Conservation (phyloP, 30 jellyfish, hydroid and myxozoan genomes). For the Turritopsis dohrnii region DNA sequence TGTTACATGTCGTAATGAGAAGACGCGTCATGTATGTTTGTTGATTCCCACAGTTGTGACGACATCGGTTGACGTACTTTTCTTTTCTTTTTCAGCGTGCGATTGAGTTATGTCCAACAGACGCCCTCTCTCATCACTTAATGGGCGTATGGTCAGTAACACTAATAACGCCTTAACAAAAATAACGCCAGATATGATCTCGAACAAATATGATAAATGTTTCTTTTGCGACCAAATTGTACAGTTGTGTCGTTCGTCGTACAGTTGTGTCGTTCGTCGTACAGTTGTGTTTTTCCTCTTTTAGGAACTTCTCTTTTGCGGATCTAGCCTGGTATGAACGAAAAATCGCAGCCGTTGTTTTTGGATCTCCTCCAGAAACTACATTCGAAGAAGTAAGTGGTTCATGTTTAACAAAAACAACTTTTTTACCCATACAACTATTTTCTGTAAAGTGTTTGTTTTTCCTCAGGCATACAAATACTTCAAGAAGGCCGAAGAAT, state of each 20-base stretch:
- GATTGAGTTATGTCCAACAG: constrained; percentile 58
- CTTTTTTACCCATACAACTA: too few relatives aligned
- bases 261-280: not conserved
- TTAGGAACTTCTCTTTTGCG: constrained; percentile 88
- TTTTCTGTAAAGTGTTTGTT: not conserved
- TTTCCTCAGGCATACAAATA: constrained; percentile 47
- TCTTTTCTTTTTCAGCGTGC: constrained; percentile 63
- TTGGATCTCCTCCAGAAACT: constrained; percentile 83
- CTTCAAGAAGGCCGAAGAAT: constrained; percentile 60
- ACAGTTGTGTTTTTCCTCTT: not conserved
- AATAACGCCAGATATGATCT: too few relatives aligned
- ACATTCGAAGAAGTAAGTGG: constrained; percentile 76
- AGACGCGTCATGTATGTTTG: not conserved
- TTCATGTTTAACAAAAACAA: not conserved
- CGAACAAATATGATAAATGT: too few relatives aligned
- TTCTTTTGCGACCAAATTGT: too few relatives aligned
- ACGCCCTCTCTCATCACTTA: constrained; percentile 82
- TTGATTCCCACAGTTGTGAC: not conserved
- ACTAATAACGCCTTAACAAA: too few relatives aligned
- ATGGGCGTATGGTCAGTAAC: constrained; percentile 85
- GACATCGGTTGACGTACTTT: too few relatives aligned
- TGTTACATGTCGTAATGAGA: not conserved
- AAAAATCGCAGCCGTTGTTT: constrained; percentile 81
- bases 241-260: not conserved
- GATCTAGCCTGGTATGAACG: constrained; percentile 89